Base-by-base conservation (phyloP, 2,888 invertebrate genomes). In the Thera obeliscata region DNA sequence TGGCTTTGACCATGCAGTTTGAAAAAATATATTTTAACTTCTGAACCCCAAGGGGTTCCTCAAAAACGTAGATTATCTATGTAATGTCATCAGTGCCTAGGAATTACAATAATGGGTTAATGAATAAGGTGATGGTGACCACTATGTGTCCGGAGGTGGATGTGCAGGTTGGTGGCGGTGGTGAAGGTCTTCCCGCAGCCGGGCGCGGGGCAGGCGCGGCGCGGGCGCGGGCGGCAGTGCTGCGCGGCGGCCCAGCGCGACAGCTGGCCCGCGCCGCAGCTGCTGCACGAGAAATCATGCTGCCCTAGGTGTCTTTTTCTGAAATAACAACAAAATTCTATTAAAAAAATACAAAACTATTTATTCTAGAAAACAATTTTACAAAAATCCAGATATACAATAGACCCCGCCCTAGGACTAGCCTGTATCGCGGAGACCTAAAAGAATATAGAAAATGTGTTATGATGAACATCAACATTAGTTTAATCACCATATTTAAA, bases 181-280 rank as follows among this genome's bases (percentile, higher is more conserved):
- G 89, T 88, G 77, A 86, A 90, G 2, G 81, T 73, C 70, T 83
- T 84, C 52, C 57, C 71, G 59, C 89, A 90, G 61, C 80, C 83
- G 0, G 80, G 72, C 66, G 68, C 67, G 2, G 85, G 84, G 71
- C 86, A 85, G 38, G 71, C 11, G 55, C 80, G 79, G 9, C 84
- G 81, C 3, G 46, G 41, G 12, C 41, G 72, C 63, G 11, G 81
- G 78, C n/a, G 81, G 69, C 87, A 88, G 77, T 88, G 84, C 1
- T 79, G 75, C 69, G 75, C 77, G 1, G 87, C 85, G 54, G 78
- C 79, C 77, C 83, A 80, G 61, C 79, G 80, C 0, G 87, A 81
- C 74, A 81, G 72, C 66, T 77, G 77, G 12, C 68, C 58, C 3
- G 77, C 73, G 1, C 88, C 87, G 61, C 88, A 87, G 0, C 48